Evolutionary conservation across 2,113 vertebrate species (phyloP).

Genomic region (Pandion haliaetus): DNA sequence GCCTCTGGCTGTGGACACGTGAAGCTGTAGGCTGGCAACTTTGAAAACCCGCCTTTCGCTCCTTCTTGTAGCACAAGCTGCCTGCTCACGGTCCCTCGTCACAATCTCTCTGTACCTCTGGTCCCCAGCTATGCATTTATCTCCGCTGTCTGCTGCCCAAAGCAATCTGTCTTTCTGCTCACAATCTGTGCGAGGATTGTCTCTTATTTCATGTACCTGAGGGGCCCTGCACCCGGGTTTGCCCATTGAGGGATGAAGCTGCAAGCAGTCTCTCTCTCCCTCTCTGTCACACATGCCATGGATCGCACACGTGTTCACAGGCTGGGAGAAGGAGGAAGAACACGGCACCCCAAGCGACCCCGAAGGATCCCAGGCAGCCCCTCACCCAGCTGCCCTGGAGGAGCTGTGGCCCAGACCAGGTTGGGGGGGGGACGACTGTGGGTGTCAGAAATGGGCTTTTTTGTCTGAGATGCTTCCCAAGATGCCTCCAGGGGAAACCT

Average conservation of each 20-base stretch:
- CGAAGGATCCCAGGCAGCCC: accelerated
- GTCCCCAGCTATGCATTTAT: background rate
- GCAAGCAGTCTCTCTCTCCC: background rate
- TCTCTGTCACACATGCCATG: accelerated
- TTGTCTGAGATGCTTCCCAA: background rate
- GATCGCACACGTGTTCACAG: accelerated
- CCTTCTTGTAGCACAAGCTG: background rate
- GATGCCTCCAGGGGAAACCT: background rate
- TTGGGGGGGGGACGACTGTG: accelerated
- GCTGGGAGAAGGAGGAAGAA: background rate
- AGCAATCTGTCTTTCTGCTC: background rate
- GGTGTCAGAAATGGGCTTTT: background rate
- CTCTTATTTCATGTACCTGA: accelerated
- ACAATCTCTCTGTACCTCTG: background rate
- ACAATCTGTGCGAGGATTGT: accelerated
- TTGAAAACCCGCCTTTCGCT: background rate
- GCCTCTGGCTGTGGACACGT: accelerated
- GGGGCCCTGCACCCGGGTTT: background rate
- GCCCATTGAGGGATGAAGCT: accelerated
- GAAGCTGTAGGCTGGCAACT: background rate
- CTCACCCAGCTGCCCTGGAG: background rate
- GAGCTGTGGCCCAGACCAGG: accelerated
- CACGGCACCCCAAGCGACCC: background rate
- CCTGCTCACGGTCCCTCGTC: background rate
- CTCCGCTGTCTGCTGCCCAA: background rate